A percentile compares a stretch with the other conserved stretches of the same genome.
Conservation (phyloP, 2,888 invertebrate species). For the Athalia circularis region DNA sequence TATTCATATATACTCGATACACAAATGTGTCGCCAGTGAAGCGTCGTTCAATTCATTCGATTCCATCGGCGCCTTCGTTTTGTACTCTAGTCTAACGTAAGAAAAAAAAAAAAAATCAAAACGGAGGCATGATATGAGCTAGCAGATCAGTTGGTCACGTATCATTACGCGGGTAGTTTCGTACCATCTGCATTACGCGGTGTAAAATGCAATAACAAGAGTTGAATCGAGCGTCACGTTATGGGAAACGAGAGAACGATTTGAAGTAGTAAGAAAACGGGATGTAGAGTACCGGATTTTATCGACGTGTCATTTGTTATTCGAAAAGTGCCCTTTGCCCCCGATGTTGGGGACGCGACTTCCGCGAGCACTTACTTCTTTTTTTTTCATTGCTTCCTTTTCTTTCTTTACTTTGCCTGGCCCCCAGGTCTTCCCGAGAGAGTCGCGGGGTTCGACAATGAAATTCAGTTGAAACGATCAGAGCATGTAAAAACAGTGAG, state of each 20-base stretch:
- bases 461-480: slow-evolving; percentile 40
- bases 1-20: too few species aligned
- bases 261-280: background rate
- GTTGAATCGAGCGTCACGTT: background rate
- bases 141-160: slow-evolving; percentile 22
- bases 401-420: slow-evolving; percentile 1
- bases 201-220: background rate
- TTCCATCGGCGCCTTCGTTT: too few species aligned
- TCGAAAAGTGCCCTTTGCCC: slow-evolving; percentile 16
- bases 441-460: slow-evolving; percentile 22
- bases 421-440: background rate
- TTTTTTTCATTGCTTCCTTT: slow-evolving; percentile 13
- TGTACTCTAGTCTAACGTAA: too few species aligned
- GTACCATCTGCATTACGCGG: background rate
- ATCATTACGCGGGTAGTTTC: background rate
- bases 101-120: too few species aligned
- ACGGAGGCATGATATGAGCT: background rate
- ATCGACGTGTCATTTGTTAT: slow-evolving; percentile 35
- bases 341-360: background rate
- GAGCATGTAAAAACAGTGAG: background rate
- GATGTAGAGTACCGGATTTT: slow-evolving; percentile 23
- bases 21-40: too few species aligned
- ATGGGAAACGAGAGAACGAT: slow-evolving; percentile 26
- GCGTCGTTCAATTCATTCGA: too few species aligned
- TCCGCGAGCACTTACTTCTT: slow-evolving; percentile 15